Base-by-base conservation (phyloP, 2,797 vertebrate genomes). In the Rhynchotus rufescens region DNA sequence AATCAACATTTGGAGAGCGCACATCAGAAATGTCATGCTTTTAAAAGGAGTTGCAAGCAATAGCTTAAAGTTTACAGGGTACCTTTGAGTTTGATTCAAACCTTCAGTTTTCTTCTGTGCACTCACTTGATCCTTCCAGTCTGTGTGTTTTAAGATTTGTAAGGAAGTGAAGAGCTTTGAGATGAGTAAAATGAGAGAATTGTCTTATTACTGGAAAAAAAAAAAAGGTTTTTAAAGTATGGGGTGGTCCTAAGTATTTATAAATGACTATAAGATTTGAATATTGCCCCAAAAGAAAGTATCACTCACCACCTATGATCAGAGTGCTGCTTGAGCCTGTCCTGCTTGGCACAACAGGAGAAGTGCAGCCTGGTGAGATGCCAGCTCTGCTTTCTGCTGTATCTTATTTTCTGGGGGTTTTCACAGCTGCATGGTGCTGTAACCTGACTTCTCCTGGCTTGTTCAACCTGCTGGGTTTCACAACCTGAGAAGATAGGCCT, bases 291-390 rank as follows among this genome's bases (percentile, higher is more conserved):
- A 8, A 59, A 51, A 68, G 45, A 23, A 32, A 65, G 28, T 49
- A 26, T 52, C 45, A 10, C 6, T 54, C 8, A 0, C 22, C 34
- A 23, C 22, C 2, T 8, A 4, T 36, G 36, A 40, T 67, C 49
- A 11, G 8, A 5, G 13, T 5, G 34, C 32, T 16, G 15, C 72
- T 32, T 22, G 42, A 57, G 15, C 36, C 47, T 21, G 22, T 40
- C 36, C 4, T 13, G 25, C 8, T 20, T 25, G n/a, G 74, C 11
- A 5, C 12, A 5, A 5, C 12, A 36, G 66, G 45, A 10, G 6
- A 4, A 60, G 51, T 2, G 1, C 9, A 32, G 62, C 28, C 38
- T 0, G 3, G 2, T 8, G 49, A 3, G 6, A 17, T 4, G 30
- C 26, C 40, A 57, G 19, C 13, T 0, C 22, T 10, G 79, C 28